phyloP scores from a whole-genome alignment of 1,140 invertebrate genomes.

The Drosophila lacertosa region DNA sequence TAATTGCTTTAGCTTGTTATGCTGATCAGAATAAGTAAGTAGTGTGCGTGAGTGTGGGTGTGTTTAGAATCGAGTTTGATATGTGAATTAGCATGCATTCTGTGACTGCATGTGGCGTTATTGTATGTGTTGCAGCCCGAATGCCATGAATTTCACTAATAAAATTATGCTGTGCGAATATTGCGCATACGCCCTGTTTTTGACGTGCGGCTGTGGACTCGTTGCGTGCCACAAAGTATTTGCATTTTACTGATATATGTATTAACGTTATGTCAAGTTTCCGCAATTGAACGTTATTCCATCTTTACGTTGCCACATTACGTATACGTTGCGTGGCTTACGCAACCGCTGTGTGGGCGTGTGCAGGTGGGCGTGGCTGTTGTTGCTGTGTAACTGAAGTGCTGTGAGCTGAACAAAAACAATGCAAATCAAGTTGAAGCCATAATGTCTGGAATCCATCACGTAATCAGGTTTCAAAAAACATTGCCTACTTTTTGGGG shows the following conservation, averaged over 20 bases:
- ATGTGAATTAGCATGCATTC: constrained; percentile 61
- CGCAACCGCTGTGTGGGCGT: not conserved
- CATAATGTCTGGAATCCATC: constrained; percentile 73
- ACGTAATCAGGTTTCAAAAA: constrained; percentile 67
- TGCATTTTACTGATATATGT: not conserved
- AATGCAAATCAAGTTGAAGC: constrained; percentile 48
- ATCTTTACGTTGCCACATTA: constrained; percentile 21
- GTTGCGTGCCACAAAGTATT: not conserved
- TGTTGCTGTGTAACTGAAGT: not conserved
- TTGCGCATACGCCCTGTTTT: constrained; percentile 27
- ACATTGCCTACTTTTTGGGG: constrained; percentile 43
- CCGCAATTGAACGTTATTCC: constrained; percentile 21
- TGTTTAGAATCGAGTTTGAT: constrained; percentile 59
- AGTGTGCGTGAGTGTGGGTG: constrained; percentile 2
- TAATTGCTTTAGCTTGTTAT: constrained; percentile 58
- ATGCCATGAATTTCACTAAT: constrained; percentile 4
- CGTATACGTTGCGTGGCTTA: constrained; percentile 24
- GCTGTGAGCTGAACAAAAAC: constrained; percentile 24
- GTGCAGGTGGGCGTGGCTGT: not conserved
- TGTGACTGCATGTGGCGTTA: constrained; percentile 40
- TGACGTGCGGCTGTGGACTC: not conserved
- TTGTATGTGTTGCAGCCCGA: constrained; percentile 21
- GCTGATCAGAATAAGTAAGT: constrained; percentile 69
- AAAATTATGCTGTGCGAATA: constrained; percentile 23
- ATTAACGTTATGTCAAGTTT: constrained; percentile 2